Evolutionary conservation across 2,797 vertebrate genomes (phyloP).

Genomic region (Hydrophis major): DNA sequence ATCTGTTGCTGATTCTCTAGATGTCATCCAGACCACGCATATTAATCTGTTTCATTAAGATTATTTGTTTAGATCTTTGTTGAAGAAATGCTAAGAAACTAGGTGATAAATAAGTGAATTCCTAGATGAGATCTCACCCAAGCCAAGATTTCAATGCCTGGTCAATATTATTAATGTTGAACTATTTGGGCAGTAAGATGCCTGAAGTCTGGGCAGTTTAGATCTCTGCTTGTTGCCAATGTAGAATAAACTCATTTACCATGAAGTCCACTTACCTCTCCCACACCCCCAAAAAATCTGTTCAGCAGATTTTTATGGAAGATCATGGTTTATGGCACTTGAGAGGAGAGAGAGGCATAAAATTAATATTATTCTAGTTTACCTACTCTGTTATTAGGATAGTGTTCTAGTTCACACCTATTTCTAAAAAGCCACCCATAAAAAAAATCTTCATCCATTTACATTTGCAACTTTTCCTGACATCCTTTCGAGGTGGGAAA

Average conservation of each 20-base stretch:
- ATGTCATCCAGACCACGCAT: neutral
- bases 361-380: neutral
- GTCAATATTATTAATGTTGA: neutral
- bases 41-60: neutral
- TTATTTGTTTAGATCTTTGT: neutral
- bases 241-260: neutral
- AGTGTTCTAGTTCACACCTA: neutral
- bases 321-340: neutral
- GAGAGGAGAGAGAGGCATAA: neutral
- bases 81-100: neutral
- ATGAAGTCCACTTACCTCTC: neutral
- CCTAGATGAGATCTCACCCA: neutral
- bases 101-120: neutral
- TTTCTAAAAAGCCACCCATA: neutral
- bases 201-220: neutral
- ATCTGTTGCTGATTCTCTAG: neutral
- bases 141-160: neutral
- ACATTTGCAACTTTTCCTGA: neutral
- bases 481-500: neutral
- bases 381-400: neutral
- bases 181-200: neutral
- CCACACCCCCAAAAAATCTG: neutral
- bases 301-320: neutral
- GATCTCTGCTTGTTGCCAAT: neutral
- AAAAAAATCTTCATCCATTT: neutral